phyloP scores from a whole-genome alignment of 1,140 invertebrate species.

The Pinna nobilis region DNA sequence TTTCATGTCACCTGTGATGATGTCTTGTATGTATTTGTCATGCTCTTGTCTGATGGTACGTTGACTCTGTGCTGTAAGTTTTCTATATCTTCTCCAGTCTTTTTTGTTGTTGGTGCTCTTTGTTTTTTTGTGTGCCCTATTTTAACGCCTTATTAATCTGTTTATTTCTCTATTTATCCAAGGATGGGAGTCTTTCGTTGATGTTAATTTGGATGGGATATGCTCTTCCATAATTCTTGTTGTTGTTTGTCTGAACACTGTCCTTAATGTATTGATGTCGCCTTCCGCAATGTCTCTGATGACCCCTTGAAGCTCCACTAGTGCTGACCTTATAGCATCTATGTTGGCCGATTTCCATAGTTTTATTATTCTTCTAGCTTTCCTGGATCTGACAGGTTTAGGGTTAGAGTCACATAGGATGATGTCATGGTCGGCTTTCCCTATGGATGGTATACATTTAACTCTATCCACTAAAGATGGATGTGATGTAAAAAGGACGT shows the following conservation, averaged over 20 bases:
- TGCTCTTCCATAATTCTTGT: not conserved
- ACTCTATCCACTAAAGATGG: slow-evolving; percentile 10
- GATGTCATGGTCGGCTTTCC: slow-evolving; percentile 15
- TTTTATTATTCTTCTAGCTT: not conserved
- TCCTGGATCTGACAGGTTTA: not conserved
- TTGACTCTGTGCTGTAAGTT: slow-evolving; percentile 5
- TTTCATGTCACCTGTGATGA: slow-evolving; percentile 13
- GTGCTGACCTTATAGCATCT: not conserved
- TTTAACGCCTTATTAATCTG: not conserved
- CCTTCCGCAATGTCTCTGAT: not conserved
- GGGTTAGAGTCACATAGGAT: not conserved
- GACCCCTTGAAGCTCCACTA: not conserved
- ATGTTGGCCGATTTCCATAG: not conserved
- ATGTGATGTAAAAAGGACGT: slow-evolving; percentile 26
- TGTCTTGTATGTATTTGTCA: slow-evolving; percentile 24
- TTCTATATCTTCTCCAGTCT: slow-evolving; percentile 11
- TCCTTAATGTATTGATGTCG: not conserved
- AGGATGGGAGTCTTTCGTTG: slow-evolving; percentile 4
- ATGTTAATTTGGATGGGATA: slow-evolving; percentile 10
- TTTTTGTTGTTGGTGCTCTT: not conserved
- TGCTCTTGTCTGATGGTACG: slow-evolving; percentile 4
- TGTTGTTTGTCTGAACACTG: slow-evolving; percentile 4
- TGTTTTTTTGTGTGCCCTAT: not conserved
- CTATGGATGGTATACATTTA: not conserved
- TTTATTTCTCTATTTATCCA: slow-evolving; percentile 10